phyloP scores from a whole-genome alignment of 2,888 invertebrate species.

The Pimpla rufipes region DNA sequence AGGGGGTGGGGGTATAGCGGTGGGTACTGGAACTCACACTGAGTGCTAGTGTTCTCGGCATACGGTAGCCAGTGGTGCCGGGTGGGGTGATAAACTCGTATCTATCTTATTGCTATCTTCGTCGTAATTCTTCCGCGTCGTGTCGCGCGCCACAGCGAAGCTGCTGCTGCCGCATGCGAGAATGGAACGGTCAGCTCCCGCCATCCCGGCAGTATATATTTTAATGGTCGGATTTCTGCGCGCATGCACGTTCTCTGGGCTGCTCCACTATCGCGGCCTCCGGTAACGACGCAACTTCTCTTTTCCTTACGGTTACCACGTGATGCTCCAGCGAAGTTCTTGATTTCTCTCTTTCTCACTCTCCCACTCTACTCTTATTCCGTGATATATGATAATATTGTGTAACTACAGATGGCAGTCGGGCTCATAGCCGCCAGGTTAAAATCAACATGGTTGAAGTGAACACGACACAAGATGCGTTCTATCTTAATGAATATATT shows the following conservation, averaged over 20 bases:
- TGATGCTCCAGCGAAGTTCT: conserved; percentile 6
- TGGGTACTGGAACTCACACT: conserved; percentile 25
- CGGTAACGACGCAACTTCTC: conserved; percentile 36
- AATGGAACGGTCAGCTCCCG: conserved; percentile 78
- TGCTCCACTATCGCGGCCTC: conserved; percentile 46
- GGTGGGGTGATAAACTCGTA: conserved; percentile 79
- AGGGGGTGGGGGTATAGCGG: conserved; percentile 16
- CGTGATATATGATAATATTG: conserved; percentile 5
- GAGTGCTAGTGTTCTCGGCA: conserved; percentile 44
- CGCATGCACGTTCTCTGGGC: conserved; percentile 76
- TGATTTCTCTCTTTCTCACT: conserved; percentile 18
- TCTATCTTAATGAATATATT: not conserved
- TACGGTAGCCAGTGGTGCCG: conserved; percentile 71
- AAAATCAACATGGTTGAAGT: not conserved
- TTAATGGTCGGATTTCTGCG: conserved; percentile 80
- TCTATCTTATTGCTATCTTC: conserved; percentile 82
- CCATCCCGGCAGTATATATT: conserved; percentile 73
- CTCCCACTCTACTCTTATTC: not conserved
- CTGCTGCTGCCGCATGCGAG: conserved; percentile 71
- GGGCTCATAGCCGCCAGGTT: not conserved
- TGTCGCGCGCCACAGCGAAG: conserved; percentile 70
- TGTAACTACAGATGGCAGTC: not conserved
- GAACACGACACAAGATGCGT: not conserved
- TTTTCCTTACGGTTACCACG: conserved; percentile 9
- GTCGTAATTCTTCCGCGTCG: conserved; percentile 80